These are phyloP conservation scores for Hydrolagus colliei DNA, from an alignment of 2,797 vertebrate species.

Conservation along the genomic window DNA sequence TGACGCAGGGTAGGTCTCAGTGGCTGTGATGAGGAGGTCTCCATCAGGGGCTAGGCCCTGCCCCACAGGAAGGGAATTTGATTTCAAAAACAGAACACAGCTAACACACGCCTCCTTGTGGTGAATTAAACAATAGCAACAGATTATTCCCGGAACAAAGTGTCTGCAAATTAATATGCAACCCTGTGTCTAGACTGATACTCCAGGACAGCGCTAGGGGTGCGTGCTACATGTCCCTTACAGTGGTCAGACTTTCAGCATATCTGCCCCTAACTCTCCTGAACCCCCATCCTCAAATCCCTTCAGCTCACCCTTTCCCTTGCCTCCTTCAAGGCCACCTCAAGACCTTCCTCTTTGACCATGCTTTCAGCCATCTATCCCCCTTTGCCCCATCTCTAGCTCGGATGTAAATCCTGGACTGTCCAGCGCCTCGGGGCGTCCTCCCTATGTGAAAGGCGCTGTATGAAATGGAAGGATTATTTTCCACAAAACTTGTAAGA, in stretches of 20 bases:
- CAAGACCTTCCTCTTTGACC: neutral
- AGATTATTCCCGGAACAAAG: neutral
- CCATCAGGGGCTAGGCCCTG: neutral
- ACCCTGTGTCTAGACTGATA: no score
- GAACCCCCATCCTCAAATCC: no score
- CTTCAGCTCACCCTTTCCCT: no score
- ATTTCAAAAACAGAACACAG: neutral
- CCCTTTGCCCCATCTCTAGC: neutral
- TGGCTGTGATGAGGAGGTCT: neutral
- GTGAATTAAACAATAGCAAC: neutral
- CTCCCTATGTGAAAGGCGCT: no score
- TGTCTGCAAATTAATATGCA: no score
- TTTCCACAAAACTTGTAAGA: neutral
- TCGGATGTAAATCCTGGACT: neutral
- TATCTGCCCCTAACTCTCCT: no score
- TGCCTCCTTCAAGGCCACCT: no score
- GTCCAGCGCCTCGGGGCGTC: no score
- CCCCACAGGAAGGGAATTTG: neutral
- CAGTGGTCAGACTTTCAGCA: no score
- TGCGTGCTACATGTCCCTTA: no score
- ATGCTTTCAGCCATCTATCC: neutral
- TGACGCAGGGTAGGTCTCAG: neutral
- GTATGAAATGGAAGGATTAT: neutral
- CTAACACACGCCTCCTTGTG: neutral
- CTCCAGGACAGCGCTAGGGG: no score